Base-by-base conservation (phyloP, 2,797 vertebrate species). In the Neosalanx taihuensis region DNA sequence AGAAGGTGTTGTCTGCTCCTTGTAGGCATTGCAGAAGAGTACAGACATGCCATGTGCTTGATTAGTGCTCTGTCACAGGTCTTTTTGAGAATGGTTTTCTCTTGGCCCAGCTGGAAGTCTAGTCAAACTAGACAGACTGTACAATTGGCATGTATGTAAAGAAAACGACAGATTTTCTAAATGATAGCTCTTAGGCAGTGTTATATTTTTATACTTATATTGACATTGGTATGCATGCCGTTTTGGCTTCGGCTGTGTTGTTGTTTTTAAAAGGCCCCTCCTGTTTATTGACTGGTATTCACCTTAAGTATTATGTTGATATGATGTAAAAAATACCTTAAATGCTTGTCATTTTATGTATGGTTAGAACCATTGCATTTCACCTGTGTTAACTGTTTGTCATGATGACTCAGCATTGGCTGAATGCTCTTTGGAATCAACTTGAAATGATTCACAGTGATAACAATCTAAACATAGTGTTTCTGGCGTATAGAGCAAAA, bases 1-100 rank as follows among this genome's bases (percentile, higher is more conserved):
- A 79, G 73, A 79, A 76, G 73, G 46, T 46, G 62, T 64, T 67
- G 59, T 63, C 62, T 49, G 69, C 71, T 68, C 64, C 75, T 76
- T 72, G 53, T 71, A 73, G 31, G 66, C 56, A 68, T 74, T 59
- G 63, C 66, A 58, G 73, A 79, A 79, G 73, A 78, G 77, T 77
- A 72, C 62, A 67, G 46, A 73, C 70, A 58, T 73, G 79, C 80
- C 69, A 49, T 58, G 23, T n/a, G 33, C 58, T 67, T 68, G 73
- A 74, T 77, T 75, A 69, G 53, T 56, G 20, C 15, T 10, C 12
- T 33, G 30, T 66, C 72, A 67, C 74, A 63, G 67, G 72, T 37
- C 30, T 72, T 64, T 73, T 73, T 72, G 72, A 70, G 58, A 64
- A 13, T 31, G 64, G 53, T 64, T 73, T 64, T 70, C 68, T 71